Conservation (phyloP, 2,888 invertebrate genomes). For the Tenthredo amoena region DNA sequence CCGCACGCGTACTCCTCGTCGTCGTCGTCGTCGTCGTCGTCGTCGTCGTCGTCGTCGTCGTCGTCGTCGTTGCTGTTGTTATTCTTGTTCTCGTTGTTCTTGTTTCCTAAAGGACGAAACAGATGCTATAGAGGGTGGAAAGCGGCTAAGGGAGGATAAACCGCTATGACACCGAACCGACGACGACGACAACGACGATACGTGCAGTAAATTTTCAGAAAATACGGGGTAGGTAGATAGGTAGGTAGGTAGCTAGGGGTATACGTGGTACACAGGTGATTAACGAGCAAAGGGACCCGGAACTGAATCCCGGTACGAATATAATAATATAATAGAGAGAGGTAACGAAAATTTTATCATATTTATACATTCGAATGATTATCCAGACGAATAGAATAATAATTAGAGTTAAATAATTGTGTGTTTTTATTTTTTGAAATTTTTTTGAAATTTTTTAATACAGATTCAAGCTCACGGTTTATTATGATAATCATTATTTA, state of each 20-base stretch:
- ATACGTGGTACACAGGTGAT: slow-evolving; percentile 9
- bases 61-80: not conserved
- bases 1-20: not conserved
- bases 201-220: slow-evolving; percentile 28
- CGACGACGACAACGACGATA: not conserved
- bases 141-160: not conserved
- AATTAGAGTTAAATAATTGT: not conserved
- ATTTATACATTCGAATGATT: too few relatives aligned
- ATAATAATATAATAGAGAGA: too few relatives aligned
- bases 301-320: not conserved
- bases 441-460: not conserved
- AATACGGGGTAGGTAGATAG: not conserved
- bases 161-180: not conserved
- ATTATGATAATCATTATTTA: not conserved
- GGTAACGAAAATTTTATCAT: too few relatives aligned
- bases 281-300: slow-evolving; percentile 35
- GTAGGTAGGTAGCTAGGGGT: not conserved
- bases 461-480: not conserved
- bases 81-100: not conserved
- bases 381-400: not conserved
- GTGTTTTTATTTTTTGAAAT: too few relatives aligned
- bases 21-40: not conserved
- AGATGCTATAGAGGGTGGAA: slow-evolving; percentile 7
- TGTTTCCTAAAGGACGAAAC: not conserved
- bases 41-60: not conserved